Conservation (phyloP, 2,113 vertebrate genomes). For the Colinus virginianus region DNA sequence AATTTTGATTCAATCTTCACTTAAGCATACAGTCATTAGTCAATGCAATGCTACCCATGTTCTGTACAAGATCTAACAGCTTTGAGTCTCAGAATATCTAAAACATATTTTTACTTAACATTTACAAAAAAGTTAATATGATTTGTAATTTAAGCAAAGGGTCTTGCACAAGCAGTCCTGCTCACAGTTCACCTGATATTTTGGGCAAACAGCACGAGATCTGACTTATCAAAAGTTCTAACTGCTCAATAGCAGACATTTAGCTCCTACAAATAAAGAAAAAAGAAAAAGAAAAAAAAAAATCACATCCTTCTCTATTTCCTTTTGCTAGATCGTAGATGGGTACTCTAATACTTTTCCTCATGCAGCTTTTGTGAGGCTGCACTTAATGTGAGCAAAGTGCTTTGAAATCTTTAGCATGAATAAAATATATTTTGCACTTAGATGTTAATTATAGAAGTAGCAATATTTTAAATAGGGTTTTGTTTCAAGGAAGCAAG, state of each 20-base stretch:
- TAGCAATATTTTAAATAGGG: constrained; percentile 55
- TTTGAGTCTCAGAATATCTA: neutral
- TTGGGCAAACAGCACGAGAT: neutral
- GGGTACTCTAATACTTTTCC: neutral
- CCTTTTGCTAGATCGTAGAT: constrained; percentile 13
- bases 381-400: constrained; percentile 23
- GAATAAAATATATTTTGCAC: constrained; percentile 64
- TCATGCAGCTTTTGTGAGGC: constrained; percentile 4
- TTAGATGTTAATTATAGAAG: constrained; percentile 53
- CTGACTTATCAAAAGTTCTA: neutral
- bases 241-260: neutral
- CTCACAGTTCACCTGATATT: neutral
- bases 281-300: neutral
- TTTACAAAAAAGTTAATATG: neutral
- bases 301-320: neutral
- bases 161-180: neutral
- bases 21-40: neutral
- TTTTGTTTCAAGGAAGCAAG: constrained; percentile 53
- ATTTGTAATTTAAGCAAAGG: neutral
- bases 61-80: neutral
- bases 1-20: neutral
- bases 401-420: constrained; percentile 42
- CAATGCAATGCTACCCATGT: neutral
- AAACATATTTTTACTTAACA: neutral
- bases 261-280: neutral